A percentile compares a stretch with the other conserved stretches of the same genome.
phyloP scores from a whole-genome alignment of 1,140 invertebrate genomes.

The Aphelinus atriplicis region DNA sequence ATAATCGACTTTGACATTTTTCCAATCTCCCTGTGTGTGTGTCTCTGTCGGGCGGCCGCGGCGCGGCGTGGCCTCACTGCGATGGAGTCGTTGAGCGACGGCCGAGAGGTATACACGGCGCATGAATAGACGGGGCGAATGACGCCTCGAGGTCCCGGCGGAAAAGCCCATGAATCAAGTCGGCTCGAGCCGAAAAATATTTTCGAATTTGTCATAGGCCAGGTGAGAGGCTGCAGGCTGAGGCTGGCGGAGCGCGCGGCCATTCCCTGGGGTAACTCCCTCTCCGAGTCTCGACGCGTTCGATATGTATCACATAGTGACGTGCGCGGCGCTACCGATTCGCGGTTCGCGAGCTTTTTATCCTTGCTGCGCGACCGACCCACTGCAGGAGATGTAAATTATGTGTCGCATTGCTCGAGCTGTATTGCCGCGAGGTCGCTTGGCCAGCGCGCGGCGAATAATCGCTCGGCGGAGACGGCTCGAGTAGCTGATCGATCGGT shows the following conservation, averaged over 20 bases:
- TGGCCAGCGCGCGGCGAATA: not conserved
- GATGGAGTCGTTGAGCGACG: not conserved
- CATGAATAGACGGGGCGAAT: not conserved
- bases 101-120: not conserved
- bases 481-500: too few relatives aligned
- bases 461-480: not conserved
- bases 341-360: not conserved
- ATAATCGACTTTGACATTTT: too few relatives aligned
- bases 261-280: constrained; percentile 17
- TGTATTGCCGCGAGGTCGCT: not conserved
- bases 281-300: not conserved
- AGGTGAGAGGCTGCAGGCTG: constrained; percentile 12
- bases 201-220: constrained; percentile 39
- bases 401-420: not conserved
- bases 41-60: not conserved
- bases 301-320: too few relatives aligned
- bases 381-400: not conserved
- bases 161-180: not conserved
- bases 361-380: not conserved
- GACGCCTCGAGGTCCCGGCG: not conserved
- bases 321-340: not conserved
- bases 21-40: too few relatives aligned
- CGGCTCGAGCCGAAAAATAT: constrained; percentile 29
- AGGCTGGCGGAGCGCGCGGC: not conserved
- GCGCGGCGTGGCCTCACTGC: not conserved